phyloP scores from a whole-genome alignment of 2,888 invertebrate species.

The Agelastica alni region DNA sequence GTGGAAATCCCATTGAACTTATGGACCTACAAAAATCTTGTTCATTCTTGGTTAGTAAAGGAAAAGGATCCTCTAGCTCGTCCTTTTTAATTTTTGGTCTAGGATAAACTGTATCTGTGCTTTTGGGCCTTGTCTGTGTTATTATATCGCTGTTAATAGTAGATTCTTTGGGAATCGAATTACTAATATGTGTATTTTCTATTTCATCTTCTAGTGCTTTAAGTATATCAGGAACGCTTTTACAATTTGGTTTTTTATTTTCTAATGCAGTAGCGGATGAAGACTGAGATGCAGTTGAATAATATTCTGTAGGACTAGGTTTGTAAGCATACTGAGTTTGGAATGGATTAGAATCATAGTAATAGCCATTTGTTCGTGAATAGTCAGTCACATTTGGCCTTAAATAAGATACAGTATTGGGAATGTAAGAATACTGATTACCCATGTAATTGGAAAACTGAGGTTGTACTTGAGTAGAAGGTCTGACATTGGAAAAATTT shows the following conservation, averaged over 20 bases:
- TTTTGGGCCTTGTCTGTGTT: slow-evolving; percentile 36
- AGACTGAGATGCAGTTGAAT: slow-evolving; percentile 7
- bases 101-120: slow-evolving; percentile 39
- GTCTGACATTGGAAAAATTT: slow-evolving; percentile 23
- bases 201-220: slow-evolving; percentile 74
- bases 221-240: slow-evolving; percentile 72
- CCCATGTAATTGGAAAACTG: slow-evolving; percentile 27
- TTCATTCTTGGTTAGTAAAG: slow-evolving; percentile 59
- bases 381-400: slow-evolving; percentile 29
- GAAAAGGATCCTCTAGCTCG: slow-evolving; percentile 53
- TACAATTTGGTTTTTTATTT: slow-evolving; percentile 33
- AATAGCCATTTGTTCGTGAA: slow-evolving; percentile 35
- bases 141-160: slow-evolving; percentile 24
- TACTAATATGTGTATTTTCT: slow-evolving; percentile 47
- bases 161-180: slow-evolving; percentile 31
- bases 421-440: slow-evolving; percentile 39
- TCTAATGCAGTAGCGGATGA: slow-evolving; percentile 11
- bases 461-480: slow-evolving; percentile 22
- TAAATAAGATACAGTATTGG: slow-evolving; percentile 30
- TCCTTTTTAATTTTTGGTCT: slow-evolving; percentile 38
- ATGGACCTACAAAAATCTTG: slow-evolving; percentile 75
- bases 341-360: slow-evolving; percentile 26
- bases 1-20: slow-evolving; percentile 86
- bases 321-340: slow-evolving; percentile 27
- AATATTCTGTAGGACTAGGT: slow-evolving; percentile 12